Evolutionary conservation across 2,113 vertebrate species (phyloP), one percentile per base, ranked within the genome.

Genomic region (Ceuthmochares aereus): DNA sequence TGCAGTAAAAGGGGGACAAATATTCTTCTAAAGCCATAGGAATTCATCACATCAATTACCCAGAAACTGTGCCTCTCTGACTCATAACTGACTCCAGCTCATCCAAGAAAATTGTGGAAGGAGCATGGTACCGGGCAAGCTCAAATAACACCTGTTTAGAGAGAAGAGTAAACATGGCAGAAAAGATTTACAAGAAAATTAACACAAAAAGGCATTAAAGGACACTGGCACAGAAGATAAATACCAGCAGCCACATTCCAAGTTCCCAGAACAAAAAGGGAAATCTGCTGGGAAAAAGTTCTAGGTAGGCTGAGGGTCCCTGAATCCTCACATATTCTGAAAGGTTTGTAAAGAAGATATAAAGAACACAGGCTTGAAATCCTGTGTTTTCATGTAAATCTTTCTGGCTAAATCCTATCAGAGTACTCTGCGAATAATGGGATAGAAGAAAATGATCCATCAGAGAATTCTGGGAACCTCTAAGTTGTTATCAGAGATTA

Each of bases 21-120:
- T 30, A 47, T 51, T 60, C 14, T 81, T 54, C 47, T 52, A 45
- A 68, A 73, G 47, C 12, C 21, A 22, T 17, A 21, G 6, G 34
- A 54, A 74, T 11, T 3, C 18, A 27, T 58, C 6, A 73, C 59
- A 87, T 37, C n/a, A 86, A 84, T 98, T 98, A 99, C 99, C 99
- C 98, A 22, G 96, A 94, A 75, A 84, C 92, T 25, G 88, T 97
- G 95, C 99, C 99, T 98, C 99, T 99, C 73, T 99, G 99, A 80
- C 99, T 98, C 99, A 99, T 99, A 88, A 99, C 98, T 2, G 99
- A 99, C 94, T 99, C 99, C 98, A 99, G 97, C 96, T 99, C 99
- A 66, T 99, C 99, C 98, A 99, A 97, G 97, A 99, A 99, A 96
- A 99, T 99, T 11, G 99, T 99, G 93, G 99, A 99, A 40, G 99